Conservation (phyloP, 2,797 vertebrate genomes). For the Taenioides sp. region DNA sequence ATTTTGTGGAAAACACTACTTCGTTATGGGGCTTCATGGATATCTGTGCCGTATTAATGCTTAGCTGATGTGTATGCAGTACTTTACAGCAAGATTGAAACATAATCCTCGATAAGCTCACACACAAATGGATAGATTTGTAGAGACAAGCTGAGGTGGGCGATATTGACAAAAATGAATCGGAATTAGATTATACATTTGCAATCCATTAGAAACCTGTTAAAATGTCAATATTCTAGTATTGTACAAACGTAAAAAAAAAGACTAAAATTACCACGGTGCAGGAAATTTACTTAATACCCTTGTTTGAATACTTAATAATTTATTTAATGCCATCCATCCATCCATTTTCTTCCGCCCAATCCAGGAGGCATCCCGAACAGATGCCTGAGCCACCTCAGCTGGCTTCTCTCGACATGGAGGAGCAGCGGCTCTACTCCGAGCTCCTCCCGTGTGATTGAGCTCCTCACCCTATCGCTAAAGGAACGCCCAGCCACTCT, state of each 20-base stretch:
- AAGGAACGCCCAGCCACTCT: too few relatives aligned
- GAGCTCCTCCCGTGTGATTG: too few relatives aligned
- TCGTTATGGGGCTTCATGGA: slow-evolving; percentile 12
- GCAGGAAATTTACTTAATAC: not conserved
- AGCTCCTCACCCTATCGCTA: too few relatives aligned
- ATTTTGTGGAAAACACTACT: slow-evolving; percentile 28
- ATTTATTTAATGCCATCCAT: not conserved
- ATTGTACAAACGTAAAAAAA: not conserved
- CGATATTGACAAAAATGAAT: not conserved
- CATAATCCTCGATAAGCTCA: slow-evolving; percentile 36
- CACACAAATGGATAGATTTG: slow-evolving; percentile 32
- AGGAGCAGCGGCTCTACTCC: too few relatives aligned
- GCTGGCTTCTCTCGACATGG: too few relatives aligned
- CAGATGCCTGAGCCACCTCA: too few relatives aligned
- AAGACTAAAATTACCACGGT: not conserved
- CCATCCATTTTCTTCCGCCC: too few relatives aligned
- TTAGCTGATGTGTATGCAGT: slow-evolving; percentile 42
- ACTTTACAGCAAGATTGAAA: slow-evolving; percentile 53
- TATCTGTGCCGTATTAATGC: slow-evolving; percentile 46
- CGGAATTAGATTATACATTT: too few relatives aligned
- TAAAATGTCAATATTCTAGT: not conserved
- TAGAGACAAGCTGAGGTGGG: not conserved
- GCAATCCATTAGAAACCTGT: not conserved
- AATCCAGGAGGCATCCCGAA: too few relatives aligned
- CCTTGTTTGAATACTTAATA: not conserved